These are phyloP conservation scores for Alcis repandata DNA, from an alignment of 2,888 invertebrate species.

Conservation along the genomic window DNA sequence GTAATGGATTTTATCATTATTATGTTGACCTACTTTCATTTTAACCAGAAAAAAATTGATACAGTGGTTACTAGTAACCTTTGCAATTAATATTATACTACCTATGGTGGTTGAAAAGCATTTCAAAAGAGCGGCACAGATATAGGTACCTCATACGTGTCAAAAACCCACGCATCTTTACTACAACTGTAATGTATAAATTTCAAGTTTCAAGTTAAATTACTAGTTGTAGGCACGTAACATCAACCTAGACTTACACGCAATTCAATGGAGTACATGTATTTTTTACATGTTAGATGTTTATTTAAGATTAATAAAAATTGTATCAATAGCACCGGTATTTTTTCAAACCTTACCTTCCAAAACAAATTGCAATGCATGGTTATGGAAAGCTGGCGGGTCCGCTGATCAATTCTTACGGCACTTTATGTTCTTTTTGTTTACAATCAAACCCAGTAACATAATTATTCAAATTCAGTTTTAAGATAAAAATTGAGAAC, in stretches of 20 bases:
- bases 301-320: neutral
- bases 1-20: too few relatives aligned
- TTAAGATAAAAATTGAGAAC: neutral
- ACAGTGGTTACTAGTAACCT: too few relatives aligned
- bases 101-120: neutral
- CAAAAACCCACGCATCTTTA: conserved; percentile 10
- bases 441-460: too few relatives aligned
- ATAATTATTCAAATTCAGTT: neutral
- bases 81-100: too few relatives aligned
- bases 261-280: too few relatives aligned
- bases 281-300: too few relatives aligned
- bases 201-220: too few relatives aligned
- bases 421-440: neutral
- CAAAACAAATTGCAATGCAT: conserved; percentile 57
- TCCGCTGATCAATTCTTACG: neutral
- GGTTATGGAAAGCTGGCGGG: conserved; percentile 16
- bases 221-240: too few relatives aligned
- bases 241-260: too few relatives aligned
- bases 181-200: neutral
- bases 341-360: conserved; percentile 51
- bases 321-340: conserved; percentile 10
- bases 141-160: neutral
- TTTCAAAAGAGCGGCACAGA: neutral
- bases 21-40: too few relatives aligned
- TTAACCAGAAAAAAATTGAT: too few relatives aligned